phyloP scores from a whole-genome alignment of 2,113 vertebrate species.

The Pelecanoides urinatrix region DNA sequence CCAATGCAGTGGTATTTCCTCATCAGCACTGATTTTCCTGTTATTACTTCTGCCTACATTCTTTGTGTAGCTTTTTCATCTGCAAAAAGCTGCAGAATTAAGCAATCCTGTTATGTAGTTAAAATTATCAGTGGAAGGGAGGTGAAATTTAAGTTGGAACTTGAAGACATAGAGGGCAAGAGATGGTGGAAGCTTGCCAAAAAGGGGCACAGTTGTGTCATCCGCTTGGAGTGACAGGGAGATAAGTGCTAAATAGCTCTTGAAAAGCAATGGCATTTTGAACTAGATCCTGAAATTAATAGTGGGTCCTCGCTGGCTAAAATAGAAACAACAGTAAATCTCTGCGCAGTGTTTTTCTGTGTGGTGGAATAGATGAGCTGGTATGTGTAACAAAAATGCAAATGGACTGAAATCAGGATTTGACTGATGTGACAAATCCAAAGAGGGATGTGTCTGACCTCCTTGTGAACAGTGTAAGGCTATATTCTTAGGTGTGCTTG shows the following conservation, averaged over 20 bases:
- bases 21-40: neutral
- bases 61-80: neutral
- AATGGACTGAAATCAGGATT: neutral
- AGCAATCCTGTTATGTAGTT: neutral
- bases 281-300: neutral
- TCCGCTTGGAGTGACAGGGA: neutral
- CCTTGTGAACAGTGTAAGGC: neutral
- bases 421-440: neutral
- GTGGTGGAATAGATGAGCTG: neutral
- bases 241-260: neutral
- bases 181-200: neutral
- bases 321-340: neutral
- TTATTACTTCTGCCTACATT: neutral
- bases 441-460: neutral
- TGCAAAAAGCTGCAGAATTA: constrained; percentile 5
- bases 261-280: neutral
- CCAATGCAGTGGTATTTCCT: neutral
- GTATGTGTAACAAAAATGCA: neutral
- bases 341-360: neutral
- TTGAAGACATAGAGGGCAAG: neutral
- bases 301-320: rapidly evolving
- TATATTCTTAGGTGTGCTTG: neutral
- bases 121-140: neutral
- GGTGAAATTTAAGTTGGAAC: neutral
- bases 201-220: neutral